phyloP scores from a whole-genome alignment of 2,113 vertebrate species.

The Pseudonaja textilis region DNA sequence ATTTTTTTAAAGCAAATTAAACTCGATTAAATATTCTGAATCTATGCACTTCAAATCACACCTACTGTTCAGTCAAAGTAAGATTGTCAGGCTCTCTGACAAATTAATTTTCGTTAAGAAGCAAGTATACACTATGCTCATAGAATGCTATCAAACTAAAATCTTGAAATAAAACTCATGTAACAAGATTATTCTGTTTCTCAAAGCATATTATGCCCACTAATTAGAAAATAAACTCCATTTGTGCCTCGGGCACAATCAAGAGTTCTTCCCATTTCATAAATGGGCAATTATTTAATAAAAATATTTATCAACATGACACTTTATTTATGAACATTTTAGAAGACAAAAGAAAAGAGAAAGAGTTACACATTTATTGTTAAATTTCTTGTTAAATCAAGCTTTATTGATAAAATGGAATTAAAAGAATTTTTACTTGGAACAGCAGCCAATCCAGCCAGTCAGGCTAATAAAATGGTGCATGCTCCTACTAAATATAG shows the following conservation, averaged over 20 bases:
- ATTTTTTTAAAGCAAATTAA: conserved; percentile 64
- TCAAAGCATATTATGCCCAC: conserved; percentile 59
- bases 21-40: conserved; percentile 74
- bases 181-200: conserved; percentile 55
- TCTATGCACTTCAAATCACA: conserved; percentile 77
- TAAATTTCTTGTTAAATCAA: conserved; percentile 81
- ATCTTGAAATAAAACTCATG: conserved; percentile 63
- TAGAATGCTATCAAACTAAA: conserved; percentile 32
- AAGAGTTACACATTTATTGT: conserved; percentile 77
- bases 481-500: conserved; percentile 67
- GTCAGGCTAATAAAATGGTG: conserved; percentile 74
- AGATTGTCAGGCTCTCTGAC: conserved; percentile 73
- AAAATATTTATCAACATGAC: conserved; percentile 71
- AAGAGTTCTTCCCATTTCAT: conserved; percentile 65
- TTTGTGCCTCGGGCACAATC: conserved; percentile 63
- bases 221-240: conserved; percentile 51
- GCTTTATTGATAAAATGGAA: conserved; percentile 87
- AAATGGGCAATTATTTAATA: conserved; percentile 70
- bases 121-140: conserved; percentile 21
- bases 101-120: conserved; percentile 73
- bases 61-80: conserved; percentile 71
- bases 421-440: conserved; percentile 75
- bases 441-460: conserved; percentile 81
- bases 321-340: conserved; percentile 70
- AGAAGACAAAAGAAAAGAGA: conserved; percentile 66